A percentile compares a stretch with the other conserved stretches of the same genome.
Evolutionary conservation across 2,888 invertebrate species (phyloP).

Genomic region (Tinea pellionella): DNA sequence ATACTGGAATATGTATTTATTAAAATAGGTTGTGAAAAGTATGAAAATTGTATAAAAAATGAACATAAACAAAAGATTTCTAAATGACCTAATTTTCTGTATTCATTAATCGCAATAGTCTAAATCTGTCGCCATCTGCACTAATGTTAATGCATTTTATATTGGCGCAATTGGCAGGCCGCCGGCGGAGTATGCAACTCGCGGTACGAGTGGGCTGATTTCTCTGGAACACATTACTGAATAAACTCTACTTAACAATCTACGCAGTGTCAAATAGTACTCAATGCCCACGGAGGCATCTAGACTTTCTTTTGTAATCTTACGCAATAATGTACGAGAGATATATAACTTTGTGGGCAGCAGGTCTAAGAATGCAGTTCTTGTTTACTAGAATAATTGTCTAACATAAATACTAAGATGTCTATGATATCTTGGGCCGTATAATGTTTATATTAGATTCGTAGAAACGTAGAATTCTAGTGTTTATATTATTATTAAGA

Average conservation of each 20-base stretch:
- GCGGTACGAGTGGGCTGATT: conserved; percentile 53
- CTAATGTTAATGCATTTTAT: conserved; percentile 67
- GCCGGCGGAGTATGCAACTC: conserved; percentile 60
- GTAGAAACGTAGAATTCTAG: too few species aligned
- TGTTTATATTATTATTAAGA: too few species aligned
- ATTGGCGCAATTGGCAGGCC: conserved; percentile 65
- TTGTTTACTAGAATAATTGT: not conserved
- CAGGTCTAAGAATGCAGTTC: conserved; percentile 4
- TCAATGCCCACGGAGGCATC: not conserved
- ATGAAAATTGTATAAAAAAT: too few species aligned
- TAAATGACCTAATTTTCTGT: conserved; percentile 45
- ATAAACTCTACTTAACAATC: not conserved
- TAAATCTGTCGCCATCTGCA: conserved; percentile 57
- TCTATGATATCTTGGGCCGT: not conserved
- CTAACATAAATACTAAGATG: not conserved
- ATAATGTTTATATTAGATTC: too few species aligned
- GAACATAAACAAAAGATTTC: too few species aligned
- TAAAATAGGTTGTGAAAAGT: too few species aligned
- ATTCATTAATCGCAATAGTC: conserved; percentile 17
- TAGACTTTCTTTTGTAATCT: too few species aligned
- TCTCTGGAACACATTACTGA: conserved; percentile 52
- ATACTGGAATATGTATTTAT: too few species aligned
- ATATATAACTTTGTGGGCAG: not conserved
- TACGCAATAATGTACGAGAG: too few species aligned
- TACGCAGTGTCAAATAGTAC: not conserved